Evolutionary conservation across 2,113 vertebrate genomes (phyloP), one percentile per base, ranked within the genome.

Genomic region (Cepphus grylle): DNA sequence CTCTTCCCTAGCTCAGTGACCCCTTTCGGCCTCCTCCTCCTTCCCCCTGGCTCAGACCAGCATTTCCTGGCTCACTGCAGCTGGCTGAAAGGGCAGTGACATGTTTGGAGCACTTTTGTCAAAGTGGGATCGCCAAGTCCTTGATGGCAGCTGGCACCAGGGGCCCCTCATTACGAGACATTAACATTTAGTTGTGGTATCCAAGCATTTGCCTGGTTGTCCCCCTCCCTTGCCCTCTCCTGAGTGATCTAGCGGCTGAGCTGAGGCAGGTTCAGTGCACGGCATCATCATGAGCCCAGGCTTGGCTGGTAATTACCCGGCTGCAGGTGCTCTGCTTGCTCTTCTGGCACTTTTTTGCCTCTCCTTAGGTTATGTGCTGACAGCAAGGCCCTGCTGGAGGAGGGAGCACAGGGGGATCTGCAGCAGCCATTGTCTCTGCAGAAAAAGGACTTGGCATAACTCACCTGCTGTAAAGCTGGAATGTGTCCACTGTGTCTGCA

Each of bases 31-130:
- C 45, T 72, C 45, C 15, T 6, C 18, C 13, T 80, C 79, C 78
- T 36, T 27, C 73, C 55, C 85, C 16, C 2, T 32, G 32, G n/a
- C 89, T 71, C 94, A n/a, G 69, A 81, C 47, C 84, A 93, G 15
- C 34, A 3, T 58, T 61, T 72, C 84, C 84, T 85, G 91, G 78
- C 91, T 95, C 77, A 0, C 38, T 11, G 53, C 63, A 91, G 55
- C 93, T 66, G 55, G 34, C 76, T 87, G 40, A 88, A 93, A 95
- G 93, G 90, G 92, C 92, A 96, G 58, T 32, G 90, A 73, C 0
- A 32, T 71, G 78, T 77, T 25, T 55, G 71, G 16, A 62, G 76
- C 0, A 1, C 62, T 84, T 86, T 47, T 2, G 0, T 69, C 76
- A 63, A 74, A 32, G 72, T 19, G 27, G 82, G 72, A 30, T 73